These are phyloP conservation scores for Scleropages formosus DNA, from an alignment of 2,797 vertebrate species.

Conservation along the genomic window DNA sequence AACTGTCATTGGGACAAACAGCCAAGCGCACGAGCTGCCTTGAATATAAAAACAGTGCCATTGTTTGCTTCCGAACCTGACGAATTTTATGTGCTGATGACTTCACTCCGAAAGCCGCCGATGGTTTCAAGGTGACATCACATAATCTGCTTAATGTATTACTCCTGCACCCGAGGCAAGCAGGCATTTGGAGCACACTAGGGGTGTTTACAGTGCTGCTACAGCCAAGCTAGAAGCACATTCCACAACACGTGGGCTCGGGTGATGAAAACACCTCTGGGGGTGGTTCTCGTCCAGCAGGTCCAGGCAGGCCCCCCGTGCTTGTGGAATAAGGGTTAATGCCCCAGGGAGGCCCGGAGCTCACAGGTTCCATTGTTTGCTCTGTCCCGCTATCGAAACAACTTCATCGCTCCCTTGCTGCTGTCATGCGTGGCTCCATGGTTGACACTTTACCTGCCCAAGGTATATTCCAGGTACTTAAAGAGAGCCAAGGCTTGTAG, in stretches of 20 bases:
- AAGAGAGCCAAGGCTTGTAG: not conserved
- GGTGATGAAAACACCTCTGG: not conserved
- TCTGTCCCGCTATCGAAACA: not conserved
- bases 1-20: no score
- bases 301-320: not conserved
- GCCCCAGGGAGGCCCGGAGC: not conserved
- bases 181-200: not conserved
- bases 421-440: not conserved
- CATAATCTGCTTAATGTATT: constrained; percentile 9
- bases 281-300: constrained; percentile 27
- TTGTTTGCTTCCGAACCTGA: no score
- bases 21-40: no score
- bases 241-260: not conserved
- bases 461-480: not conserved
- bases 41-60: no score
- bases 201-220: not conserved
- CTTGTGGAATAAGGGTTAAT: constrained; percentile 8
- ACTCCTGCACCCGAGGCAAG: constrained; percentile 5
- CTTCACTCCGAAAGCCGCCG: no score
- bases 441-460: not conserved
- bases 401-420: not conserved
- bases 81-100: no score
- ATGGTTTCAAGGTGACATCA: constrained; percentile 4
- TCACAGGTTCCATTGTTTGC: not conserved
- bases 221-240: not conserved